Conservation (phyloP, 2,113 vertebrate genomes). For the Pampusana beccarii region DNA sequence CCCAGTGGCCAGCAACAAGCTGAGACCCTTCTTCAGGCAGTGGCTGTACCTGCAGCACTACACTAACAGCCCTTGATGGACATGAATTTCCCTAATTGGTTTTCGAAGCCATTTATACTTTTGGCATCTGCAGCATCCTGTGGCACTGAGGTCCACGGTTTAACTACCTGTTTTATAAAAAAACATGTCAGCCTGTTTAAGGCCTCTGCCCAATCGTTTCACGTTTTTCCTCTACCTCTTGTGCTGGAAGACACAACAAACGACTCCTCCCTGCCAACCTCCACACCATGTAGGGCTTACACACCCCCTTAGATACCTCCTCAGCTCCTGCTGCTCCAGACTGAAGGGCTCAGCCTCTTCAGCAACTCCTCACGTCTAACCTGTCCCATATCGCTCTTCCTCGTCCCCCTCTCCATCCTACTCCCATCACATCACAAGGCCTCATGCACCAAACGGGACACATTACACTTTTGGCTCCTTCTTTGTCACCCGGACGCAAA, state of each 20-base stretch:
- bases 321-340: neutral
- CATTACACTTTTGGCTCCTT: neutral
- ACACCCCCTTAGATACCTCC: neutral
- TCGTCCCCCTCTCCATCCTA: neutral
- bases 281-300: neutral
- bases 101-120: neutral
- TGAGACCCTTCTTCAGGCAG: accelerated
- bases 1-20: neutral
- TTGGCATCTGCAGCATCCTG: neutral
- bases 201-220: neutral
- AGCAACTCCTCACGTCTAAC: neutral
- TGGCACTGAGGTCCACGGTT: neutral
- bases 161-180: neutral
- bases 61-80: neutral
- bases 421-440: neutral
- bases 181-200: neutral
- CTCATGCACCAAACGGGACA: accelerated
- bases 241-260: neutral
- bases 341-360: neutral
- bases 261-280: neutral
- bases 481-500: neutral
- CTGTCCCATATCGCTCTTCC: neutral
- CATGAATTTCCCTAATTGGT: neutral
- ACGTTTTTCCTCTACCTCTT: neutral
- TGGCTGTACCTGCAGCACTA: neutral